Evolutionary conservation across 2,113 vertebrate genomes (phyloP), one percentile per base, ranked within the genome.

Genomic region (Bos indicus): DNA sequence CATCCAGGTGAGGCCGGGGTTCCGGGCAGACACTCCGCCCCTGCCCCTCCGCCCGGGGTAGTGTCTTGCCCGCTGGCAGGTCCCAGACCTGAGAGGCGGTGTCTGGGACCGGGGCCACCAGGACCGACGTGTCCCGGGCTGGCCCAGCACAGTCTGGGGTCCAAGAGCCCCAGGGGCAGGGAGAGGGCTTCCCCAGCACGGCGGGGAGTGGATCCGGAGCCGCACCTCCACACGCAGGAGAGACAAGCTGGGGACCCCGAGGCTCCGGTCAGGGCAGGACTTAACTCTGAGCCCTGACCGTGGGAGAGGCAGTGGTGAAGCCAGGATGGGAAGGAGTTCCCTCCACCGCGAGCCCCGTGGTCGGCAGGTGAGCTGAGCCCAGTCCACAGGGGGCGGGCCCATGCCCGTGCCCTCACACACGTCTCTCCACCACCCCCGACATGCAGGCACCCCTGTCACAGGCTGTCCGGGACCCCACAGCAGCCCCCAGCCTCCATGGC

Each of bases 1-100:
- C 25, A 2, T 36, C 2, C 0, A 12, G 5, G 67, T 10, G 30
- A 25, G 33, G 62, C n/a, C 11, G 46, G 67, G 17, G 17, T 56
- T 5, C 36, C 9, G 16, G 54, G 10, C 0, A 6, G 0, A 7
- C 26, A 30, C 19, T 19, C 60, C 0, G 1, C 1, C 12, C 30
- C 23, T 33, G 2, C 33, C 51, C 33, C 5, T 33, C 5, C 3
- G 2, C 21, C 14, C 28, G 4, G 28, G 43, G 26, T 15, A 6
- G 16, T 1, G 83, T 5, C 28, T 30, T 21, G 23, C 43, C n/a
- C 33, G 25, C 33, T 2, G 19, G 26, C 3, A 6, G 77, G n/a
- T 36, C 77, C 25, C 13, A 30, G 52, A 46, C 19, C 30, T 40
- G 36, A 71, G 67, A 71, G 54, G 13, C 6, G 4, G 16, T 28